Conservation (phyloP, 2,797 vertebrate genomes). For the Pterois miles region DNA sequence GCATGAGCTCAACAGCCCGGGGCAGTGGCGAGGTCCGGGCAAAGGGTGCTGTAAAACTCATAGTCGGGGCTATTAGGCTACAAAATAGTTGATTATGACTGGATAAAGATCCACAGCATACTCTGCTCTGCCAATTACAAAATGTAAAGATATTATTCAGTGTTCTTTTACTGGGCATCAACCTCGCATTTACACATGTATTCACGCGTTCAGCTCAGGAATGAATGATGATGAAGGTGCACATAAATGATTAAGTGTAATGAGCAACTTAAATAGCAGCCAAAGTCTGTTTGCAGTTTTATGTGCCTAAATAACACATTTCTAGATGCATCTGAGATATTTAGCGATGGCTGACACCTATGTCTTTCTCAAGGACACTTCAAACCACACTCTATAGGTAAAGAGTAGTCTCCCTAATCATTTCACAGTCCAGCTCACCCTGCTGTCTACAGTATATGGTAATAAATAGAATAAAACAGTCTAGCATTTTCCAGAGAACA, state of each 20-base stretch:
- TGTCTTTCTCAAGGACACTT: slow-evolving; percentile 1
- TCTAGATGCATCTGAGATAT: background rate
- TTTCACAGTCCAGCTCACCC: background rate
- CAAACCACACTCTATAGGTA: background rate
- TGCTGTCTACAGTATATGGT: background rate
- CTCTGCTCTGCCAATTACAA: no score
- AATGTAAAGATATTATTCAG: no score
- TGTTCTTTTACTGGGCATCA: no score
- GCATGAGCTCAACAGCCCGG: no score
- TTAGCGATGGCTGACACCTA: background rate
- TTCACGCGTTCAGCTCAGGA: no score
- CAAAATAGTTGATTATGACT: no score
- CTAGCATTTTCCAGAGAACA: background rate
- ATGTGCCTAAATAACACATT: background rate
- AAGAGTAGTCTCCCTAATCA: background rate
- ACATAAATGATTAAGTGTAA: background rate
- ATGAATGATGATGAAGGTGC: no score
- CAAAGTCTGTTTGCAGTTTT: background rate
- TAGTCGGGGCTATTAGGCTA: no score
- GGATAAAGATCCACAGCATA: no score
- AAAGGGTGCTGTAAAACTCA: no score
- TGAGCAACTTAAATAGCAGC: background rate
- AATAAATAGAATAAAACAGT: background rate
- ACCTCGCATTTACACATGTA: no score
- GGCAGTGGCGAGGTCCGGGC: no score